phyloP scores from a whole-genome alignment of 2,113 vertebrate species.

The Halichoeres trimaculatus region DNA sequence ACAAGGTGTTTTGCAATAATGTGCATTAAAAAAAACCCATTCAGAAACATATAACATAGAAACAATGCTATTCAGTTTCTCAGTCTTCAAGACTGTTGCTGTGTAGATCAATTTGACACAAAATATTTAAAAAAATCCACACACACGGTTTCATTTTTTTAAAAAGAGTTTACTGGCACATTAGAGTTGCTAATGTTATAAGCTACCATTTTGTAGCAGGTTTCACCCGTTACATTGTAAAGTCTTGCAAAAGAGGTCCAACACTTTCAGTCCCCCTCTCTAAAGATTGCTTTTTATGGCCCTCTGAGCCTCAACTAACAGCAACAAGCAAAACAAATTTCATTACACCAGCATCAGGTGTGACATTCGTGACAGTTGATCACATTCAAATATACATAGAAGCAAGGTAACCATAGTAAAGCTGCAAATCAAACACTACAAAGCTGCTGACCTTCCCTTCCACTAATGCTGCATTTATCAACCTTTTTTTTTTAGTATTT shows the following conservation, averaged over 20 bases:
- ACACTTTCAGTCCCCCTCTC: conserved; percentile 54
- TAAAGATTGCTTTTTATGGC: conserved; percentile 68
- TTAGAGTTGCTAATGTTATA: conserved; percentile 80
- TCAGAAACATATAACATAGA: too few species aligned
- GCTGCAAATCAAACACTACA: conserved; percentile 77
- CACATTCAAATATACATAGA: conserved; percentile 81
- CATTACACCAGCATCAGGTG: conserved; percentile 69
- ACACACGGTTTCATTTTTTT: conserved; percentile 57
- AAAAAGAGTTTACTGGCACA: conserved; percentile 83
- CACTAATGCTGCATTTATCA: conserved; percentile 68
- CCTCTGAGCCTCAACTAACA: conserved; percentile 63
- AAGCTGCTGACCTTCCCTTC: conserved; percentile 69
- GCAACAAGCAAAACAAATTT: conserved; percentile 52
- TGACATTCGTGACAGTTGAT: conserved; percentile 80
- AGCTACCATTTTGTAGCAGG: conserved; percentile 76
- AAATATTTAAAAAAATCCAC: neutral
- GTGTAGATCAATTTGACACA: neutral
- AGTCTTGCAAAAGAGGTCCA: conserved; percentile 63
- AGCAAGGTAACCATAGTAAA: conserved; percentile 72
- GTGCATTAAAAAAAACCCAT: too few species aligned
- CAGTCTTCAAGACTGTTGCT: neutral
- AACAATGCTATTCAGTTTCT: too few species aligned
- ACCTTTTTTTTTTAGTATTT: conserved; percentile 68
- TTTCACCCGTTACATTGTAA: conserved; percentile 75
- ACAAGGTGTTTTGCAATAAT: too few species aligned